Conservation (phyloP, 2,797 vertebrate species). For the Antrozous pallidus region DNA sequence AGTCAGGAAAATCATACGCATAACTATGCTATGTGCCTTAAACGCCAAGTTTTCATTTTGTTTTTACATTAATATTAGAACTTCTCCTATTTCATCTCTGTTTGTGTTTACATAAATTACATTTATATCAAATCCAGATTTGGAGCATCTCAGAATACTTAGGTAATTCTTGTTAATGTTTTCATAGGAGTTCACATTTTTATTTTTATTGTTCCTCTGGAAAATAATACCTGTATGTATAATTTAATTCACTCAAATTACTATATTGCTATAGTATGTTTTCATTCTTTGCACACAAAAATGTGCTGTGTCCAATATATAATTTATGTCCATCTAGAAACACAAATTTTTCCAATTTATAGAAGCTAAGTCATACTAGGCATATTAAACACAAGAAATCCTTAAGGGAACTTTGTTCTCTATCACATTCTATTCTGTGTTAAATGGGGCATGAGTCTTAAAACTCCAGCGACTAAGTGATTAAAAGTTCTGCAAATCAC, state of each 20-base stretch:
- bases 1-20: conserved; percentile 34
- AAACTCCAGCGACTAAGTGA: not conserved
- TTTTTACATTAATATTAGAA: conserved; percentile 69
- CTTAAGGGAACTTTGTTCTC: not conserved
- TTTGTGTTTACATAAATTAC: conserved; percentile 72
- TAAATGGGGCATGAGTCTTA: not conserved
- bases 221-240: conserved; percentile 28
- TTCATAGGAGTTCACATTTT: conserved; percentile 55
- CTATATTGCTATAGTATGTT: conserved; percentile 55
- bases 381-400: not conserved
- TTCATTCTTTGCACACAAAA: not conserved
- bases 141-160: conserved; percentile 63
- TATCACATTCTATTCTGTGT: not conserved
- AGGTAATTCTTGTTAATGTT: conserved; percentile 64
- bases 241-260: conserved; percentile 58
- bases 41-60: conserved; percentile 65
- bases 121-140: conserved; percentile 69
- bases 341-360: not conserved
- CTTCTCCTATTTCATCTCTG: conserved; percentile 65
- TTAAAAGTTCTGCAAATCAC: not conserved
- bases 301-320: not conserved
- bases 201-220: conserved; percentile 55
- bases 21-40: conserved; percentile 50
- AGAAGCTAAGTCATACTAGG: not conserved
- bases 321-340: conserved; percentile 35